Conservation (phyloP, 1,140 invertebrate genomes). For the Pseudoatta argentina region DNA sequence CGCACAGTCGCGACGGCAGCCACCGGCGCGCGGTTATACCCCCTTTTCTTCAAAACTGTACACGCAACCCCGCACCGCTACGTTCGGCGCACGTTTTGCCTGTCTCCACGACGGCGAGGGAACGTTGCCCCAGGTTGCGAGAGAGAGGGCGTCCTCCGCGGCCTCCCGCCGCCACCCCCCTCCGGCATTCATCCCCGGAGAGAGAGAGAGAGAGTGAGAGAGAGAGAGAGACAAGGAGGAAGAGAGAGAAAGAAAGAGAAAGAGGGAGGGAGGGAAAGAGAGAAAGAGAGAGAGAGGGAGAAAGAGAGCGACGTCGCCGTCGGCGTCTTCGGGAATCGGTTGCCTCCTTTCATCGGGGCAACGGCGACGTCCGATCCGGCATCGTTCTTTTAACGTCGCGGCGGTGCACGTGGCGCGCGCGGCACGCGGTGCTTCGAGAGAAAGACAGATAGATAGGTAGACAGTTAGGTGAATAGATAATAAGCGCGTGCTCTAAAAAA, state of each 20-base stretch:
- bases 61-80: slow-evolving; percentile 77
- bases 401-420: slow-evolving; percentile 72
- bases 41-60: slow-evolving; percentile 76
- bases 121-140: slow-evolving; percentile 60
- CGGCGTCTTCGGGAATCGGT: slow-evolving; percentile 40
- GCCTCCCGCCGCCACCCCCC: slow-evolving; percentile 52
- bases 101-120: slow-evolving; percentile 67
- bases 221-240: no score
- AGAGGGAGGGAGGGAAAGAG: slow-evolving; percentile 40
- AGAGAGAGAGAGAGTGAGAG: slow-evolving; percentile 71
- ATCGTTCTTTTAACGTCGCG: slow-evolving; percentile 53
- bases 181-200: slow-evolving; percentile 49
- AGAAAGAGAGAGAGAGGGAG: slow-evolving; percentile 48
- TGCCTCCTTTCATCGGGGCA: slow-evolving; percentile 26
- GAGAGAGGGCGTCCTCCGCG: slow-evolving; percentile 68
- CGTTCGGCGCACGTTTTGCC: slow-evolving; percentile 74
- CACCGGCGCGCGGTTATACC: slow-evolving; percentile 85
- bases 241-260: slow-evolving; percentile 61
- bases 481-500: slow-evolving; percentile 61
- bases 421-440: slow-evolving; percentile 56
- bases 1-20: slow-evolving; percentile 86
- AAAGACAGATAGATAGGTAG: slow-evolving; percentile 55
- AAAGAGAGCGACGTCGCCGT: slow-evolving; percentile 37
- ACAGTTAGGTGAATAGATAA: slow-evolving; percentile 61
- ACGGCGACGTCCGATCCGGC: slow-evolving; percentile 37